phyloP scores from a whole-genome alignment of 2,888 invertebrate species.

The Lithophane leautieri region DNA sequence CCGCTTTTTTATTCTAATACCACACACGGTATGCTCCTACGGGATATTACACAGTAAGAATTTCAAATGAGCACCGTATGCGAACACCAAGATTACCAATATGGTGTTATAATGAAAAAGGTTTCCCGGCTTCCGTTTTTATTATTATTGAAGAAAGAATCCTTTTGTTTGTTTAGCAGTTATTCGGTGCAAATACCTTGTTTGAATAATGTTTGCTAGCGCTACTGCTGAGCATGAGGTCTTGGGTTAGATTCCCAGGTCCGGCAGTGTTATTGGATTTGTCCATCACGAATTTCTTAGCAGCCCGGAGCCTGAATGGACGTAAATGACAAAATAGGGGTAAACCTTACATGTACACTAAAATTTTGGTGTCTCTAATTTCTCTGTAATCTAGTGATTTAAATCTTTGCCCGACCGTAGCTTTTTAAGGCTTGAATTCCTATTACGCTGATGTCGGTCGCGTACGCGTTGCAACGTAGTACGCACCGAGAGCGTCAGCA shows the following conservation, averaged over 20 bases:
- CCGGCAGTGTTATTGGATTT: not conserved
- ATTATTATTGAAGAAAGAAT: not conserved
- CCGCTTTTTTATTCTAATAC: conserved; percentile 28
- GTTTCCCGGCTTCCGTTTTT: not conserved
- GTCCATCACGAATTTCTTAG: not conserved
- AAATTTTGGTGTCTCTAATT: too few species aligned
- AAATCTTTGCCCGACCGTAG: too few species aligned
- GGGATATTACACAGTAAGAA: conserved; percentile 50
- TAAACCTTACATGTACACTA: too few species aligned
- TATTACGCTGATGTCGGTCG: too few species aligned
- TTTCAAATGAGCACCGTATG: conserved; percentile 45
- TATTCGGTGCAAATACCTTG: not conserved
- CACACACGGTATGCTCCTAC: conserved; percentile 7
- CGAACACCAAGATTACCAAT: conserved; percentile 44
- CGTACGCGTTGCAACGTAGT: too few species aligned
- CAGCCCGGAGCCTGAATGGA: not conserved
- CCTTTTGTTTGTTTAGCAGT: not conserved
- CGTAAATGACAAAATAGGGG: too few species aligned
- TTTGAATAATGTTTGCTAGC: not conserved
- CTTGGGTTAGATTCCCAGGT: not conserved
- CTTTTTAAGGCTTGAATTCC: too few species aligned
- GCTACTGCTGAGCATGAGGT: not conserved
- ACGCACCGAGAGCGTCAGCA: too few species aligned
- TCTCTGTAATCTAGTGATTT: too few species aligned
- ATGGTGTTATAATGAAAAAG: conserved; percentile 6